Percentiles rank a stretch among this genome's conserved stretches.
phyloP scores from a whole-genome alignment of 2,797 vertebrate genomes.

The Psittacula derbiana region DNA sequence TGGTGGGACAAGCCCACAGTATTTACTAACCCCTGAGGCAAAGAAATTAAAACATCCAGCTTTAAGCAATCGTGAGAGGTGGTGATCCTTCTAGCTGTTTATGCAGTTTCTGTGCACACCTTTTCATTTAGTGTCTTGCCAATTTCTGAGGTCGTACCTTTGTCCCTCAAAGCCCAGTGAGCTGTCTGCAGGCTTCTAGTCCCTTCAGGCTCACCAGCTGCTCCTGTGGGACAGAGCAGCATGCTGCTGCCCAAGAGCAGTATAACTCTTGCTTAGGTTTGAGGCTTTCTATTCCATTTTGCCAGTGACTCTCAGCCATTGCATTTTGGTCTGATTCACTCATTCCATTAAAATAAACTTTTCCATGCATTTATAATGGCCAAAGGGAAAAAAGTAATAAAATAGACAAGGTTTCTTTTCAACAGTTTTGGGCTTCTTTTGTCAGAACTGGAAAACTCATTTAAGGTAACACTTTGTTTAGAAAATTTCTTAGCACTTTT shows the following conservation, averaged over 20 bases:
- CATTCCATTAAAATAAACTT: not conserved
- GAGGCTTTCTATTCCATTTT: not conserved
- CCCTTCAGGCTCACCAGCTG: not conserved
- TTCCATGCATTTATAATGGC: not conserved
- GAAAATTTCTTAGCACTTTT: not conserved
- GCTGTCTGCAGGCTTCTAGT: not conserved
- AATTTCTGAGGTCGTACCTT: not conserved
- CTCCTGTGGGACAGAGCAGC: not conserved
- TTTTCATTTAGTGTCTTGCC: not conserved
- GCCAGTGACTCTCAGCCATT: not conserved
- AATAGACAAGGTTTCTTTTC: not conserved
- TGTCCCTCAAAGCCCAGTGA: not conserved
- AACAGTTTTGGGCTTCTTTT: not conserved
- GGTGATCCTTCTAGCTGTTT: not conserved
- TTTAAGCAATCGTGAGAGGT: not conserved
- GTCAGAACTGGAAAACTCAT: not conserved
- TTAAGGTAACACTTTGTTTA: not conserved
- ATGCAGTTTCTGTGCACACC: not conserved
- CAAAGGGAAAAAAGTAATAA: not conserved
- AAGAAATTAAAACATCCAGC: not conserved
- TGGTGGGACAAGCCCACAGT: not conserved
- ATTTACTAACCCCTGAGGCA: not conserved
- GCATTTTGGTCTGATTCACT: constrained; percentile 16
- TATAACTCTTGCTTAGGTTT: not conserved
- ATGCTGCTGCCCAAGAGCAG: not conserved